Conservation (phyloP, 1,140 invertebrate genomes). For the Lethrus apterus region DNA sequence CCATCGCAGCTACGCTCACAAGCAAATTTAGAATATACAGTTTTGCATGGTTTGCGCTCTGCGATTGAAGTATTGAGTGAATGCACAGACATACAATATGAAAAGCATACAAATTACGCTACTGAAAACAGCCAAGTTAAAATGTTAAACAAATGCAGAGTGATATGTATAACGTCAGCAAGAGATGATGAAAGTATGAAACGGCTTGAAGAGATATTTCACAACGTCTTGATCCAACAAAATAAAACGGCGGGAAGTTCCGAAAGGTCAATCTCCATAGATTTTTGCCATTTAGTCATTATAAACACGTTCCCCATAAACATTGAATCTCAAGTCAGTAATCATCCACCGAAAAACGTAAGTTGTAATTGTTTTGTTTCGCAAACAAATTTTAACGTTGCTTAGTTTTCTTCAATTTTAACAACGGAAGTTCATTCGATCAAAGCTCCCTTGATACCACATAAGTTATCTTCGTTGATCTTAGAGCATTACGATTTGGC, state of each 20-base stretch:
- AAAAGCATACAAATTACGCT: constrained; percentile 20
- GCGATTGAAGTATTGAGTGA: constrained; percentile 81
- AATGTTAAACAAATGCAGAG: constrained; percentile 59
- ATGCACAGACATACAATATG: constrained; percentile 63
- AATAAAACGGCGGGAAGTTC: constrained; percentile 64
- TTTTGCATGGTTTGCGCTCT: constrained; percentile 78
- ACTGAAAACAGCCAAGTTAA: constrained; percentile 19
- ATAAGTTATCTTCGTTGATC: constrained; percentile 66
- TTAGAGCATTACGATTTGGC: constrained; percentile 85
- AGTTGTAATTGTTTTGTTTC: constrained; percentile 23
- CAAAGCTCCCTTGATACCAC: constrained; percentile 54
- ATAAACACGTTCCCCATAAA: constrained; percentile 80
- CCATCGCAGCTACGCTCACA: constrained; percentile 40
- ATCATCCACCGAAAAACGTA: constrained; percentile 57
- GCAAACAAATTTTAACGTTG: constrained; percentile 12
- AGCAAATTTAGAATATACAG: constrained; percentile 54
- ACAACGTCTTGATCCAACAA: constrained; percentile 67
- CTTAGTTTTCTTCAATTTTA: constrained; percentile 55
- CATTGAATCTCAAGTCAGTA: constrained; percentile 64
- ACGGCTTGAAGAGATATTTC: constrained; percentile 76
- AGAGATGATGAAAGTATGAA: constrained; percentile 76
- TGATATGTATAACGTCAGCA: constrained; percentile 83
- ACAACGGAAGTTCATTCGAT: constrained; percentile 63
- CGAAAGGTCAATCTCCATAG: constrained; percentile 61
- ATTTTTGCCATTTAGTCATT: constrained; percentile 83